Evolutionary conservation across 2,888 invertebrate genomes (phyloP).

Genomic region (Papilio elwesi): DNA sequence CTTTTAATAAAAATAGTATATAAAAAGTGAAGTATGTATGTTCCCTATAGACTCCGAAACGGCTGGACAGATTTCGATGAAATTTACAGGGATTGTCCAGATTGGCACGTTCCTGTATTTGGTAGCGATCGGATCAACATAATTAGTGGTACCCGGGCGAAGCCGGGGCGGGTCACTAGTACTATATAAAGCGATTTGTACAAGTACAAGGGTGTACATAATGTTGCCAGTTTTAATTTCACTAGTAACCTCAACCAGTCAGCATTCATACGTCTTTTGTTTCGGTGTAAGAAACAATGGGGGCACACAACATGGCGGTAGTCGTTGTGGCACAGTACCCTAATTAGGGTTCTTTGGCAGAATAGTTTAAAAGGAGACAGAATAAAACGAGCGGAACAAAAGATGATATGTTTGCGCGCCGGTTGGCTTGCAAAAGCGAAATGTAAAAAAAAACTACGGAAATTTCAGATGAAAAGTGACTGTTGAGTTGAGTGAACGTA

Average conservation of each 20-base stretch:
- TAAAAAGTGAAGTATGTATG: too few relatives aligned
- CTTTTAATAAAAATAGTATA: too few relatives aligned
- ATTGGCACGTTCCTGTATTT: too few relatives aligned
- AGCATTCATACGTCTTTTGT: slow-evolving; percentile 28
- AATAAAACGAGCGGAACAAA: slow-evolving; percentile 36
- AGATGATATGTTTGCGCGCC: slow-evolving; percentile 29
- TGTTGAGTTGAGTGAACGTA: slow-evolving; percentile 19
- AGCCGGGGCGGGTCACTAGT: too few relatives aligned
- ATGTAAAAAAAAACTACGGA: neutral
- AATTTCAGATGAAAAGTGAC: slow-evolving; percentile 24
- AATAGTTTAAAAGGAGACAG: slow-evolving; percentile 35
- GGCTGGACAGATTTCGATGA: too few relatives aligned
- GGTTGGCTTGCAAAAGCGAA: slow-evolving; percentile 18
- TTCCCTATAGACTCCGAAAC: too few relatives aligned
- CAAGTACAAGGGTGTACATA: too few relatives aligned
- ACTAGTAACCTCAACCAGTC: slow-evolving; percentile 28
- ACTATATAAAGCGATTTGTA: too few relatives aligned
- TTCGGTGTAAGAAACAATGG: slow-evolving; percentile 31
- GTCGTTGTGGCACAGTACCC: slow-evolving; percentile 24
- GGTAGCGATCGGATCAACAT: too few relatives aligned
- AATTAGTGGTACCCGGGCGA: too few relatives aligned
- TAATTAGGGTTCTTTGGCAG: slow-evolving; percentile 38
- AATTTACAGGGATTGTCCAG: too few relatives aligned
- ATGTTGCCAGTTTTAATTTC: neutral
- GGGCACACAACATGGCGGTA: slow-evolving; percentile 22